phyloP scores from a whole-genome alignment of 2,888 invertebrate species.

The Eilema griseolum region DNA sequence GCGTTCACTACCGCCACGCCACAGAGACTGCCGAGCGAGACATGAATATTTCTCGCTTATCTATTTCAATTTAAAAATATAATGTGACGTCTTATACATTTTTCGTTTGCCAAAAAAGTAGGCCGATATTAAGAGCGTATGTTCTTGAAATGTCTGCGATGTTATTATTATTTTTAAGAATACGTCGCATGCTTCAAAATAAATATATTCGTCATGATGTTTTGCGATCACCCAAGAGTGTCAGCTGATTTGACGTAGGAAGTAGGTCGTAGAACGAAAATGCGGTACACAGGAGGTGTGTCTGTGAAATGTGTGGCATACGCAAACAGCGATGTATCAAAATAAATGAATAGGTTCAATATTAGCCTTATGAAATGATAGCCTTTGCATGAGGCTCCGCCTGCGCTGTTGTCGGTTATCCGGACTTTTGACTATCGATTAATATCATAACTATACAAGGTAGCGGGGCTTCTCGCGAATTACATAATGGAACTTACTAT shows the following conservation, averaged over 20 bases:
- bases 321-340: constrained; percentile 42
- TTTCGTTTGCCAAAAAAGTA: constrained; percentile 16
- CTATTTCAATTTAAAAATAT: background rate
- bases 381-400: no score
- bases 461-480: no score
- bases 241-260: constrained; percentile 18
- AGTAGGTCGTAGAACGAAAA: constrained; percentile 13
- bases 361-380: constrained; percentile 18
- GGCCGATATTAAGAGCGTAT: constrained; percentile 16
- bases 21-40: no score
- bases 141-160: constrained; percentile 49
- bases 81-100: constrained; percentile 1
- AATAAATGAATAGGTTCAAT: constrained; percentile 31
- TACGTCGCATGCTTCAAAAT: constrained; percentile 45
- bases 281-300: constrained; percentile 57
- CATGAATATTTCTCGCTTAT: no score
- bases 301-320: constrained; percentile 37
- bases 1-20: no score
- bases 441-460: no score
- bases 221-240: background rate
- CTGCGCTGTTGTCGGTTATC: no score
- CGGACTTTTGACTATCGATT: no score
- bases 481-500: no score
- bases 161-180: constrained; percentile 38
- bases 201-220: constrained; percentile 27